Conservation (phyloP, 35 echinoderm and acorn worm species). For the Ophioderma brevispina region DNA sequence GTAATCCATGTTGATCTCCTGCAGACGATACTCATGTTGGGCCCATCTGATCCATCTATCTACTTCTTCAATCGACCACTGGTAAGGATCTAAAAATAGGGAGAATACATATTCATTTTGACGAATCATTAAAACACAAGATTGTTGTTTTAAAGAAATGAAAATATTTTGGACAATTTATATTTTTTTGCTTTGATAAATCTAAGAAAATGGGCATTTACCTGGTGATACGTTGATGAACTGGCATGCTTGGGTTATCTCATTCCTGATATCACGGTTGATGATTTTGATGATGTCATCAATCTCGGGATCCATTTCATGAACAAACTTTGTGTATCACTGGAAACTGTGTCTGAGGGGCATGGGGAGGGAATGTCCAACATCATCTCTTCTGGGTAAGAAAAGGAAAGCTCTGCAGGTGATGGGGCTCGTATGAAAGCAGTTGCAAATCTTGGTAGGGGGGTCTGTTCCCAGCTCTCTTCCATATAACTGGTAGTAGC, state of each 20-base stretch:
- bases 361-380: neutral
- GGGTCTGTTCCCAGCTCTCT: too few species aligned
- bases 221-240: constrained; percentile 31
- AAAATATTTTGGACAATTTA: neutral
- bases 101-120: neutral
- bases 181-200: too few species aligned
- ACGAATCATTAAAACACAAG: neutral
- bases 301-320: neutral
- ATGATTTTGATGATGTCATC: constrained; percentile 14
- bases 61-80: constrained; percentile 81
- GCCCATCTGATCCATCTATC: constrained; percentile 68
- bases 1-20: constrained; percentile 55
- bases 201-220: too few species aligned
- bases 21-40: constrained; percentile 45
- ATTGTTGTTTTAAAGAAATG: neutral
- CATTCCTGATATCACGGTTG: neutral
- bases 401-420: neutral
- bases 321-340: too few species aligned
- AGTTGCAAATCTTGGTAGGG: neutral
- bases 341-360: neutral
- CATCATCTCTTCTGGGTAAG: neutral
- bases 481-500: too few species aligned
- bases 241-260: constrained; percentile 2
- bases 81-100: constrained; percentile 57
- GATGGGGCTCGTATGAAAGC: neutral